These are phyloP conservation scores for Stenchaetothrips biformis DNA, from an alignment of 2,888 invertebrate genomes.

Conservation along the genomic window DNA sequence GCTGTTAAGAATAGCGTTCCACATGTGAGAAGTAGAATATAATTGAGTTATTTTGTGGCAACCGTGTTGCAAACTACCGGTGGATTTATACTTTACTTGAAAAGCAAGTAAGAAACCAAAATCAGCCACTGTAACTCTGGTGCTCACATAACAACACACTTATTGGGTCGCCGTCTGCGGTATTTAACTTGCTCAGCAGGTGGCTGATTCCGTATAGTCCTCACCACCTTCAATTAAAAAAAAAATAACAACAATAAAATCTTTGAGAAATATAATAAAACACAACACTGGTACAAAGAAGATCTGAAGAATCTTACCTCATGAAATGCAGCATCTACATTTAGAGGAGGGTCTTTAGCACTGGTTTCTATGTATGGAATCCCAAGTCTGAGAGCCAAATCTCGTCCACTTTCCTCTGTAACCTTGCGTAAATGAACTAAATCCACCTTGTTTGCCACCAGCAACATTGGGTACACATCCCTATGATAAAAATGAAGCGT, in stretches of 20 bases:
- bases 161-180: conserved; percentile 53
- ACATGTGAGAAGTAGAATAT: conserved; percentile 15
- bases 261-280: conserved; percentile 3
- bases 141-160: conserved; percentile 50
- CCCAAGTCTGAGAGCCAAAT: conserved; percentile 64
- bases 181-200: conserved; percentile 63
- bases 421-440: conserved; percentile 75
- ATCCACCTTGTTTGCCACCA: conserved; percentile 91
- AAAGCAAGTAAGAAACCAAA: not conserved
- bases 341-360: conserved; percentile 86
- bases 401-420: conserved; percentile 74
- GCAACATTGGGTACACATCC: conserved; percentile 84
- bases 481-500: conserved; percentile 44
- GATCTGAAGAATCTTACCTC: conserved; percentile 53
- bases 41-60: not conserved
- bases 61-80: not conserved
- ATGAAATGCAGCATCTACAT: conserved; percentile 85
- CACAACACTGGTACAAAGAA: not conserved
- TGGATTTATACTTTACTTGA: too few species aligned
- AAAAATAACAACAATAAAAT: not conserved
- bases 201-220: conserved; percentile 71
- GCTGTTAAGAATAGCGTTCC: not conserved
- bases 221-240: conserved; percentile 56
- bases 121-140: conserved; percentile 3
- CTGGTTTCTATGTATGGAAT: conserved; percentile 88